Base-by-base conservation (phyloP, 2,888 invertebrate species). In the Congeria kusceri region DNA sequence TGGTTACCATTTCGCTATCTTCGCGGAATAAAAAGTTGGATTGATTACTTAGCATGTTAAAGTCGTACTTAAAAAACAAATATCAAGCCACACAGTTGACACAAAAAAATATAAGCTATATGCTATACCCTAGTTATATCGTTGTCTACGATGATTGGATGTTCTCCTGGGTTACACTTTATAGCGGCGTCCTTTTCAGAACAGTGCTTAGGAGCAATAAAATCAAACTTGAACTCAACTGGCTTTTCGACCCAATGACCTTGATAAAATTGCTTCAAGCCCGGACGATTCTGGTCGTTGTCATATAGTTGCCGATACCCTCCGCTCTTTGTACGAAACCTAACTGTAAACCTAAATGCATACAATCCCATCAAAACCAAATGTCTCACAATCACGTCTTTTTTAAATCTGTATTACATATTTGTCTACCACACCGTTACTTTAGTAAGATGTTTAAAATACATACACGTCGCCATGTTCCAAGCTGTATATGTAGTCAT, bases 251-350 rank as follows among this genome's bases (percentile, higher is more conserved):
- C 49, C 4, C 49, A 47, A 15, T 23, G 20, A 13, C 78, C 82
- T 3, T 44, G 15, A 25, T 53, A 73, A 2, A 29, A 5, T 7
- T 78, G 58, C 7, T 18, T 64, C 18, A 7, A 28, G 39, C 61
- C 49, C 7, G 18, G 18, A 5, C 20, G 0, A 15, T 57, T 15
- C 3, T 23, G 25, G 44, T 58, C 57, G 23, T 18, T 23, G 53
- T 75, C 29, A 1, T 53, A 49, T 1, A 83, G 65, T 25, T 46
- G 28, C 20, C 68, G 49, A 28, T 65, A 72, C 18, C 84, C 84
- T n/a, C 82, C 84, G 53, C 76, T 82, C n/a, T 49, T 61, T n/a
- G 71, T 77, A 4, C 27, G 57, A 39, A 69, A 84, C n/a, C 20
- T 67, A 20, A 78, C 67, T 11, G 53, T 75, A 44, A 84, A 75